Base-by-base conservation (phyloP, 2,113 vertebrate genomes). In the Ictalurus furcatus region DNA sequence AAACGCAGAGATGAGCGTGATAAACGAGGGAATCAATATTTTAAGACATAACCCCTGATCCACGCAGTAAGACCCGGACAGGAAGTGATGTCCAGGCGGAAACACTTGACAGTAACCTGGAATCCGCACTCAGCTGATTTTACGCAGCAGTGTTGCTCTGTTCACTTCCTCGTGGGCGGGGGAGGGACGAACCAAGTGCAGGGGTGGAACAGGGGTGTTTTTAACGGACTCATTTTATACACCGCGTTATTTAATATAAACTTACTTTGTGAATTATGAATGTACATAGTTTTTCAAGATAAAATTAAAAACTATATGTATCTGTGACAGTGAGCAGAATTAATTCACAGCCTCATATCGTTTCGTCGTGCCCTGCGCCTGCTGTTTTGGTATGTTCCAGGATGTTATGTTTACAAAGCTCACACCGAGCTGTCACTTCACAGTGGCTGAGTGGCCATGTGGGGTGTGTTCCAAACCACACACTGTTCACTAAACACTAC, bases 341-440 rank as follows among this genome's bases (percentile, higher is more conserved):
- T n/a, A 65, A 48, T 6, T 3, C n/a, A 37, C 56, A 23, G 19
- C 3, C 14, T 16, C 4, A 3, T 7, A 25, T 23, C 6, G 2
- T 30, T 30, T 1, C 37, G 17, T 12, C 1, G 44, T 2, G 28
- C 52, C 30, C 0, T 30, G 61, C 67, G 67, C 6, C n/a, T 30
- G 23, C 13, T 28, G 23, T 2, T 92, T 92, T 96, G 95, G 95
- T 95, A 92, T 17, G 71, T 89, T 96, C 95, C 95, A 95, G 95
- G 95, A 96, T 96, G 90, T 95, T 0, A 61, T 93, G 93, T 96
- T 95, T 95, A 95, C 94, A 92, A 93, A 90, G 90, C 92, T 95
- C 91, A 91, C 94, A 92, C 91, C 86, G 90, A 76, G 37, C 88
- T 92, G 91, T 90, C 87, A 95, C 88, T 93, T 92, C 30, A 44